These are phyloP conservation scores for Pteronotus mesoamericanus DNA, from an alignment of 2,797 vertebrate species.

Conservation along the genomic window DNA sequence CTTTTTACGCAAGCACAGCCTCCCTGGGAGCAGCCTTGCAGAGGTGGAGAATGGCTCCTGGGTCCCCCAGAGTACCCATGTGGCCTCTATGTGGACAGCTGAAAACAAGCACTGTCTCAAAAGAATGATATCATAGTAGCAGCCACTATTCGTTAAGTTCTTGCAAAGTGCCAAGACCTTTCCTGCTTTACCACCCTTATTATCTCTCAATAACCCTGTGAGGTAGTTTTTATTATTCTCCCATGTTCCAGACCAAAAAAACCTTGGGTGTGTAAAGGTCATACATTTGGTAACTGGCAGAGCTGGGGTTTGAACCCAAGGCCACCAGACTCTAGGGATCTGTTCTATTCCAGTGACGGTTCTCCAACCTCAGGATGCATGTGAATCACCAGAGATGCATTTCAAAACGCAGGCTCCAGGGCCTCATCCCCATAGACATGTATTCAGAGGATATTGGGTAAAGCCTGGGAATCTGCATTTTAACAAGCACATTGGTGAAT, in stretches of 20 bases:
- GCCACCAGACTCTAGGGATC: not conserved
- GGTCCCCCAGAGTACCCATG: not conserved
- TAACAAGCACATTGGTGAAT: not conserved
- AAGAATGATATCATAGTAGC: not conserved
- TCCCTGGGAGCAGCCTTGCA: rapidly evolving
- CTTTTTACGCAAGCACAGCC: not conserved
- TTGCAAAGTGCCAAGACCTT: not conserved
- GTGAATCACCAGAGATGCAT: rapidly evolving
- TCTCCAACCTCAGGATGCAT: not conserved
- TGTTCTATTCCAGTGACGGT: not conserved
- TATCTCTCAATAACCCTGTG: not conserved
- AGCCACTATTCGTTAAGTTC: not conserved
- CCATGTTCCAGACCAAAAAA: no score
- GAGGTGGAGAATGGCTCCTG: not conserved
- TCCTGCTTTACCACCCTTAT: constrained; percentile 57
- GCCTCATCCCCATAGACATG: rapidly evolving
- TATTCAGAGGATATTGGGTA: not conserved
- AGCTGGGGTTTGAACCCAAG: not conserved
- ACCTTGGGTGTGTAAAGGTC: not conserved
- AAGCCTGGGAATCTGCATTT: not conserved
- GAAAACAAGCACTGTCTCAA: not conserved
- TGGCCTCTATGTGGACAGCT: not conserved
- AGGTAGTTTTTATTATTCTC: not conserved
- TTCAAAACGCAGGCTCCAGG: not conserved
- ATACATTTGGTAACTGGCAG: not conserved